Evolutionary conservation across 92 coral and sea anemone species (phyloP).

Genomic region (Heliopora coerulea): DNA sequence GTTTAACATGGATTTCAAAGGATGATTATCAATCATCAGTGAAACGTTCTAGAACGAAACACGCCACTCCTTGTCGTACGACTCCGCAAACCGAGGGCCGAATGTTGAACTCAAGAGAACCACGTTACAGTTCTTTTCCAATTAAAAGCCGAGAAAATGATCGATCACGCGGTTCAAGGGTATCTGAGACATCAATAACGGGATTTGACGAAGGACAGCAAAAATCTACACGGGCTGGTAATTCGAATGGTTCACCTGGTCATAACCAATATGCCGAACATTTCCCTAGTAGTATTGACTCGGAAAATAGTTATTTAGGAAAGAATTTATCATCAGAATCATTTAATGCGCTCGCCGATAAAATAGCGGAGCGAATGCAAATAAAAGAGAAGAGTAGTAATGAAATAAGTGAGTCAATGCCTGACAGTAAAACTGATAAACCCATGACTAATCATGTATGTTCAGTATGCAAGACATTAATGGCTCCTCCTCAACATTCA

Average conservation of each 20-base stretch:
- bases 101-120: constrained; percentile 17
- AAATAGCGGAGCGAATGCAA: constrained; percentile 72
- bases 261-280: neutral
- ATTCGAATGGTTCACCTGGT: constrained; percentile 11
- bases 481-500: constrained; percentile 80
- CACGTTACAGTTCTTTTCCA: constrained; percentile 21
- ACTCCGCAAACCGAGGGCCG: constrained; percentile 5
- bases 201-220: constrained; percentile 23
- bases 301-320: constrained; percentile 29
- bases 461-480: constrained; percentile 70
- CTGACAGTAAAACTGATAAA: constrained; percentile 29
- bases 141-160: constrained; percentile 16
- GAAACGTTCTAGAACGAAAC: constrained; percentile 43
- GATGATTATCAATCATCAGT: constrained; percentile 52
- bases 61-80: neutral
- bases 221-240: constrained; percentile 15
- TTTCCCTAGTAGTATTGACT: neutral
- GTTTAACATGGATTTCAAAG: constrained; percentile 74
- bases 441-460: constrained; percentile 88
- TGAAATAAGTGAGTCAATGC: constrained; percentile 34
- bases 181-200: constrained; percentile 15
- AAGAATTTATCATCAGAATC: constrained; percentile 56
- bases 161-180: constrained; percentile 28
- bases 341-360: constrained; percentile 81
- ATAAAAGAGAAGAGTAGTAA: constrained; percentile 37